Conservation (phyloP, 2,113 vertebrate genomes). For the Ornithorhynchus anatinus region DNA sequence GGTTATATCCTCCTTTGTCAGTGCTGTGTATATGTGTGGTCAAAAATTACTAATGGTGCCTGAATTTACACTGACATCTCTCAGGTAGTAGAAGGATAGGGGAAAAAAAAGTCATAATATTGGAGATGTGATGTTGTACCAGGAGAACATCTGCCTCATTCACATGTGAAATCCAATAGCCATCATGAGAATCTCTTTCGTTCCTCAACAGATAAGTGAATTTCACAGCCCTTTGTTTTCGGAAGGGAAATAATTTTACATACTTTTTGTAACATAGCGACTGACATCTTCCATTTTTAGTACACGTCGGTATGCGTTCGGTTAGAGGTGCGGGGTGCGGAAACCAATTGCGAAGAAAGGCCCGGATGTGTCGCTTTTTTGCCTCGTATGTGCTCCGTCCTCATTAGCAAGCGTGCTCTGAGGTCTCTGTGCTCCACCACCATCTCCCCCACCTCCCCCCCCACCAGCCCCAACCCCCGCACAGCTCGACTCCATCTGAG, state of each 20-base stretch:
- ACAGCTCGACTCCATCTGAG: too few relatives aligned
- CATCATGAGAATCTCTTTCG: constrained; percentile 68
- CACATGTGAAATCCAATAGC: constrained; percentile 65
- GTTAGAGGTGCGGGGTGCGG: not conserved
- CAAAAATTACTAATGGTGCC: constrained; percentile 82
- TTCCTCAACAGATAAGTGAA: constrained; percentile 63
- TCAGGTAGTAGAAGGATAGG: constrained; percentile 81
- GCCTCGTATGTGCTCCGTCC: not conserved
- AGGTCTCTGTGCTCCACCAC: not conserved
- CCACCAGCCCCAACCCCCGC: not conserved
- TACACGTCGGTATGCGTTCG: constrained; percentile 9
- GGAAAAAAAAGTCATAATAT: constrained; percentile 68
- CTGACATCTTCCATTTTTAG: constrained; percentile 37
- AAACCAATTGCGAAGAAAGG: constrained; percentile 19
- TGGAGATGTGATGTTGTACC: constrained; percentile 52
- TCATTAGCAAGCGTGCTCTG: not conserved
- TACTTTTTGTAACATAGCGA: constrained; percentile 48
- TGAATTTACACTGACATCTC: constrained; percentile 83
- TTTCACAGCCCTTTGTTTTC: constrained; percentile 64
- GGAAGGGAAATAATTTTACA: constrained; percentile 63
- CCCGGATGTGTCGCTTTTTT: constrained; percentile 15
- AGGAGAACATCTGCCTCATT: constrained; percentile 68
- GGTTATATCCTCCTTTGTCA: constrained; percentile 75
- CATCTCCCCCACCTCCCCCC: too few relatives aligned
- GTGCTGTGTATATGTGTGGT: constrained; percentile 76